Base-by-base conservation (phyloP, 1,140 invertebrate genomes). In the Drosophila arawakana region DNA sequence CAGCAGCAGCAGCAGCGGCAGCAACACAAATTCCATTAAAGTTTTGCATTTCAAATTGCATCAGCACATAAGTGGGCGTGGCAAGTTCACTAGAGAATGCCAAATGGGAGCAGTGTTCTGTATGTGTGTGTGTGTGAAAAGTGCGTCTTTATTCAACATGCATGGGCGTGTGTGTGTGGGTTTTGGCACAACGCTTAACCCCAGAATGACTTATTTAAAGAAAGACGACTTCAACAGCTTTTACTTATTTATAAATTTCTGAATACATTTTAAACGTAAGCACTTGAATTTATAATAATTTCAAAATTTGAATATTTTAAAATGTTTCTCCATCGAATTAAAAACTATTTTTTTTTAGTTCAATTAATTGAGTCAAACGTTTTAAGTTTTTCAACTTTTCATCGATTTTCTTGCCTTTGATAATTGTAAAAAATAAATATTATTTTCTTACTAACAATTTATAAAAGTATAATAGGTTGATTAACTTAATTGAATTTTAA, bases 21-120 rank as follows among this genome's bases (percentile, higher is more conserved):
- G 46, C 57, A 62, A 59, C 78, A 73, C 46, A 68, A 86, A 88
- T 86, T 86, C 80, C 82, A 88, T 86, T 86, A 73, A 86, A 86
- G 82, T 86, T 86, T 82, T 88, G 79, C 83, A 86, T 86, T 88
- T 73, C 63, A 67, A 86, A 86, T 86, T 88, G 80, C 79, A 82
- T 76, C 71, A 72, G 68, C 44, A 70, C 72, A 30, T 25, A 7
- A 15, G 35, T 30, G 62, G 46, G 57, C 44, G 65, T 58, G 58
- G 10, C 21, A 21, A 21, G 35, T 21, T 13, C 67, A 9, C 44
- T 37, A 41, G 62, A 30, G 70, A 59, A 66, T 72, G 39, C 52
- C n/a, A 57, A 49, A 43, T 54, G 39, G 11, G 25, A 66, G 58
- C n/a, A 5, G 25, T 30, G 25, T 2, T 4, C 2, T 30, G 25